Evolutionary conservation across 1,140 invertebrate species (phyloP), one percentile per base, ranked within the genome.

Genomic region (Gryon sp.): DNA sequence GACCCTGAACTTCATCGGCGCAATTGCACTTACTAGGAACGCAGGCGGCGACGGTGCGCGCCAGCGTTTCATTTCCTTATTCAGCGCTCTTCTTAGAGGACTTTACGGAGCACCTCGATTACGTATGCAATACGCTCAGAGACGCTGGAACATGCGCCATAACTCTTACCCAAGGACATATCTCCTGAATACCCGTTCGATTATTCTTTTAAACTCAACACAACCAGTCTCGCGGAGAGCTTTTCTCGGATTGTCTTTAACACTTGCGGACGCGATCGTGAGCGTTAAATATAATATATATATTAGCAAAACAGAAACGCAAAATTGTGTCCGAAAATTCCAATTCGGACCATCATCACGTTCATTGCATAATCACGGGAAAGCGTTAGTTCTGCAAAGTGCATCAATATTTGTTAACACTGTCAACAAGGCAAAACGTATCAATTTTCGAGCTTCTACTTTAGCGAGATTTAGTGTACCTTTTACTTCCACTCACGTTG

Each of bases 61-160:
- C 78, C 66, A 76, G 82, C n/a, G n/a, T n/a, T n/a, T n/a, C n/a
- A n/a, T 86, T 85, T 84, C 84, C 83, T 87, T 86, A 86, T 87
- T 82, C 82, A 86, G 84, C 74, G 77, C 83, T 85, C 83, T 86
- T 83, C 83, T 84, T 62, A 62, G 62, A 63, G 70, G 38, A 68
- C 72, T 68, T 75, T 55, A 41, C 74, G 28, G 78, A 74, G 76
- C 53, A 52, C 72, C 48, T 65, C 63, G 72, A 78, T 82, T 82
- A 80, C 76, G 78, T 75, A 78, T 75, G 77, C 81, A 50, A 76
- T 48, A 45, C 73, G 78, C 68, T 57, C 43, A 26, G 66, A 50
- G 41, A 66, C 52, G 73, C 28, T 18, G 48, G 62, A 75, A 68
- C 40, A 65, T 65, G 62, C 38, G 57, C 65, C 78, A 76, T 79